These are phyloP conservation scores for Necrosyrtes monachus DNA, from an alignment of 2,797 vertebrate species.

Conservation along the genomic window DNA sequence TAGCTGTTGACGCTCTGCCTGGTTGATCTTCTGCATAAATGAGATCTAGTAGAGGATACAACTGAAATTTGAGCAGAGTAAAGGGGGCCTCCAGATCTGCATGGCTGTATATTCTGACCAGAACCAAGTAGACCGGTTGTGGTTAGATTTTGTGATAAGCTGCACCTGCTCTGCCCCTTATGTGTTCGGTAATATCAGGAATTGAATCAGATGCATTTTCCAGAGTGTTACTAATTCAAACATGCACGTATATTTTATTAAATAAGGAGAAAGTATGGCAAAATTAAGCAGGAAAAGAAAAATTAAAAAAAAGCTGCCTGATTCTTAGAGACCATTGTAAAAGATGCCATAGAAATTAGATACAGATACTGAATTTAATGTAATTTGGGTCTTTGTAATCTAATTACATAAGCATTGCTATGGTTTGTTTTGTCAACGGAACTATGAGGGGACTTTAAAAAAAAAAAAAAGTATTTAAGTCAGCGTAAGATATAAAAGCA, in stretches of 20 bases:
- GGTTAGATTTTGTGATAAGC: neutral
- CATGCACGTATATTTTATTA: neutral
- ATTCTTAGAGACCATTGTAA: neutral
- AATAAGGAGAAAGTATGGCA: neutral
- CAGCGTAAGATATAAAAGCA: neutral
- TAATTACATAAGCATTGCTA: neutral
- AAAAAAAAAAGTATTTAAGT: neutral
- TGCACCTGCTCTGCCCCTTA: neutral
- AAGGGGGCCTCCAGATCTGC: neutral
- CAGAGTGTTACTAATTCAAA: neutral
- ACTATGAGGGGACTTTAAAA: neutral
- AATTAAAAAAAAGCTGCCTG: rapidly evolving
- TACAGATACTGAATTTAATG: neutral
- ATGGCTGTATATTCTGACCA: neutral
- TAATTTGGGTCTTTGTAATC: neutral
- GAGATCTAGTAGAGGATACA: neutral
- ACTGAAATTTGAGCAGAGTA: neutral
- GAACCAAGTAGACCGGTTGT: rapidly evolving
- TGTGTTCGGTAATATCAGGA: neutral
- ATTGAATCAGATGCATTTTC: neutral
- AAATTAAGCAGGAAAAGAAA: neutral
- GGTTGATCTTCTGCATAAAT: neutral
- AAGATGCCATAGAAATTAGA: neutral
- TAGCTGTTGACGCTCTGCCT: neutral
- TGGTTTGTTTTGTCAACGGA: neutral